These are phyloP conservation scores for Peromyscus nudipes DNA, from an alignment of 2,797 vertebrate species.

Conservation along the genomic window DNA sequence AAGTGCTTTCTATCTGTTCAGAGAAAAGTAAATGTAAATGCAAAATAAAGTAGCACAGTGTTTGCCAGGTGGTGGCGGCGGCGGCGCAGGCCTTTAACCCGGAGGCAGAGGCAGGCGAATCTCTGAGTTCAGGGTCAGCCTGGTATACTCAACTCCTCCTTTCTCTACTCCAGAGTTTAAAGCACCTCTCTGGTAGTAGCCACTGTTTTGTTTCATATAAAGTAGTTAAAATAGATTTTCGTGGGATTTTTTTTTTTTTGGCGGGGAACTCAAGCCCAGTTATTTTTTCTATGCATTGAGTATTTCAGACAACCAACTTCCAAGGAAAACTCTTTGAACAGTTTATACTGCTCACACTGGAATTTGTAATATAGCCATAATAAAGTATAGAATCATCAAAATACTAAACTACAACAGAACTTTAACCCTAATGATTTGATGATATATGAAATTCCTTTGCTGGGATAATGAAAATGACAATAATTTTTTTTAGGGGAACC, in stretches of 20 bases:
- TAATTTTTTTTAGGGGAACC: conserved; percentile 29
- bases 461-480: conserved; percentile 55
- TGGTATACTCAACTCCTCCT: background rate
- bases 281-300: background rate
- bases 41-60: background rate
- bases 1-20: background rate
- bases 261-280: background rate
- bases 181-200: background rate
- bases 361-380: conserved; percentile 39
- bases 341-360: conserved; percentile 1
- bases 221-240: conserved; percentile 14
- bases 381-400: conserved; percentile 12
- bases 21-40: background rate
- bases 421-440: conserved; percentile 5
- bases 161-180: background rate
- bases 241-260: background rate
- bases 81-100: background rate
- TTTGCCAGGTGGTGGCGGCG: background rate
- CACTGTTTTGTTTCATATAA: background rate
- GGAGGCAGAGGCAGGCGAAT: background rate
- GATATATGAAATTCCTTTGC: conserved; percentile 34
- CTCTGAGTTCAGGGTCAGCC: background rate
- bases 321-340: conserved; percentile 24
- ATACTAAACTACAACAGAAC: conserved; percentile 14
- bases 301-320: conserved; percentile 46